phyloP scores from a whole-genome alignment of 1,140 invertebrate genomes.

The Aphis gossypii region DNA sequence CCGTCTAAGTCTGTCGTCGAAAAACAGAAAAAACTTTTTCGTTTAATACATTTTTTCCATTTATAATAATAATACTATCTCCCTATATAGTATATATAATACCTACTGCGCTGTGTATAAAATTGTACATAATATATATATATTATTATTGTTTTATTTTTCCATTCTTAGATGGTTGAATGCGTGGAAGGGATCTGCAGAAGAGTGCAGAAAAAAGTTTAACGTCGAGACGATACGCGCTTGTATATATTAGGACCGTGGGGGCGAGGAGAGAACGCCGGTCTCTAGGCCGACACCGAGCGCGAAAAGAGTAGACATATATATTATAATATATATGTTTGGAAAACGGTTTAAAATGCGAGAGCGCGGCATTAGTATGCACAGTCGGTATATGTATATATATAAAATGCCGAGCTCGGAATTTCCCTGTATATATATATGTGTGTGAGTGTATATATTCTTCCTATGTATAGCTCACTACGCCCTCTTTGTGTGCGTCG shows the following conservation, averaged over 20 bases:
- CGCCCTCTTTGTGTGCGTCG: background rate
- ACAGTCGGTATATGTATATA: background rate
- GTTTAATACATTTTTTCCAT: background rate
- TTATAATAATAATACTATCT: background rate
- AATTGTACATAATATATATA: background rate
- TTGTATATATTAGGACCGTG: background rate
- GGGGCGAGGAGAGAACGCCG: background rate
- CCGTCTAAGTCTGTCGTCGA: background rate
- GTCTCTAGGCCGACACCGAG: background rate
- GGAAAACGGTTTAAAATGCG: conserved; percentile 30
- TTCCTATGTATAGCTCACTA: background rate
- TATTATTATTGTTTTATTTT: conserved; percentile 21
- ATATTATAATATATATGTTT: background rate
- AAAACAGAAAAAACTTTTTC: background rate
- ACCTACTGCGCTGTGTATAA: background rate
- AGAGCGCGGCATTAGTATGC: conserved; percentile 8
- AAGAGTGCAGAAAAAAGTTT: background rate
- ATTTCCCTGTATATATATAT: background rate
- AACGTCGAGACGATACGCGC: conserved; percentile 8
- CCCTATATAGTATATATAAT: background rate
- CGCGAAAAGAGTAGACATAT: background rate
- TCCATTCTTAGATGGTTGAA: background rate
- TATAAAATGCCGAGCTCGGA: background rate
- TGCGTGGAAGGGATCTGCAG: too few relatives aligned
- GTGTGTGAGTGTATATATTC: background rate